phyloP scores from a whole-genome alignment of 2,113 vertebrate genomes.

The Perca schrenkii region DNA sequence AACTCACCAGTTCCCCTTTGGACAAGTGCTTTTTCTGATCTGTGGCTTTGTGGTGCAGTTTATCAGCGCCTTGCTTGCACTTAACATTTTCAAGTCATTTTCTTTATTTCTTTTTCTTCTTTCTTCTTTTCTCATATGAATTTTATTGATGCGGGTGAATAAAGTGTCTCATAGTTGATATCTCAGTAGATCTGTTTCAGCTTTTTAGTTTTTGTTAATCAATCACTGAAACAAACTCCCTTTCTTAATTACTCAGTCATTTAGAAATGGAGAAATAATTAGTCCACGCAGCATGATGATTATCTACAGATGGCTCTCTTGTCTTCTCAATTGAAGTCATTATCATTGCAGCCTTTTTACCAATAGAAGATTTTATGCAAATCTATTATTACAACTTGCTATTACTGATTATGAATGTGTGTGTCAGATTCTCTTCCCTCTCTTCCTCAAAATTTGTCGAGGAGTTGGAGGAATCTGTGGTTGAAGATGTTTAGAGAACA shows the following conservation, averaged over 20 bases:
- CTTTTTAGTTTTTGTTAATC: background rate
- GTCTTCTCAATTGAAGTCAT: conserved; percentile 34
- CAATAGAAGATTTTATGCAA: conserved; percentile 16
- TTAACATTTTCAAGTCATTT: background rate
- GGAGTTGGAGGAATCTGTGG: background rate
- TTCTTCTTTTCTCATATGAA: background rate
- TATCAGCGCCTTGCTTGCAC: background rate
- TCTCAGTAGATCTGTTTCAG: conserved; percentile 5
- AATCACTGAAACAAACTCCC: conserved; percentile 6
- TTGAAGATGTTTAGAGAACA: background rate
- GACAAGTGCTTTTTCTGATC: background rate
- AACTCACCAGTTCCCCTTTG: background rate
- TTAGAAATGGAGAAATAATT: conserved; percentile 59
- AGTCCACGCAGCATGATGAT: conserved; percentile 38
- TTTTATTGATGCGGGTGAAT: background rate
- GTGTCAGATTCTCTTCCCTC: background rate
- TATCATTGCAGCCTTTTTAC: conserved; percentile 27
- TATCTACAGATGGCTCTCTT: conserved; percentile 46
- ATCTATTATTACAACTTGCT: background rate
- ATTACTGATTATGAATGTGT: conserved; percentile 10
- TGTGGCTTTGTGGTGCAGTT: background rate
- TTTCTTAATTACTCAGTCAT: conserved; percentile 35
- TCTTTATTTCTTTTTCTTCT: background rate
- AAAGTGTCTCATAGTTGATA: background rate
- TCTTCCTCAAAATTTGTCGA: background rate